phyloP scores from a whole-genome alignment of 2,797 vertebrate genomes.

The Dendrocincla tyrannina region DNA sequence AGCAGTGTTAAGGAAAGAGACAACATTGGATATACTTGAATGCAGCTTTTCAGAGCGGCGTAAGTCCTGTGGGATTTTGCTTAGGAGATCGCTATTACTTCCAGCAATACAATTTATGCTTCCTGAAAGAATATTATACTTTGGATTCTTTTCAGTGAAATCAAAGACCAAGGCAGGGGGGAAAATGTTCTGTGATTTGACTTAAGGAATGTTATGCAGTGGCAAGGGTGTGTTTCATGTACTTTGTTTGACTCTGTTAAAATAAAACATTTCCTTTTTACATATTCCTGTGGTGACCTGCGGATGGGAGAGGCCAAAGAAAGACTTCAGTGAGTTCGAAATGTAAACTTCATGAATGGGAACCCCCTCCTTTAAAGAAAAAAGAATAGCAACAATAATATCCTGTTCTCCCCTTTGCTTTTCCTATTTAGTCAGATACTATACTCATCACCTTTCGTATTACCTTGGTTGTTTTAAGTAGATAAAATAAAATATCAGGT shows the following conservation, averaged over 20 bases:
- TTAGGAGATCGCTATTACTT: slow-evolving; percentile 70
- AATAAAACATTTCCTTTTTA: slow-evolving; percentile 58
- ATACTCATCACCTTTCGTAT: rapidly evolving
- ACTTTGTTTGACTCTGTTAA: slow-evolving; percentile 22
- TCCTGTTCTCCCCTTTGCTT: not conserved
- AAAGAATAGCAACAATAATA: not conserved
- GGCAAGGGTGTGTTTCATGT: slow-evolving; percentile 30
- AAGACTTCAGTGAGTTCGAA: not conserved
- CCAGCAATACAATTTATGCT: slow-evolving; percentile 67
- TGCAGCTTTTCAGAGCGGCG: slow-evolving; percentile 42
- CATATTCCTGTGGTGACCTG: not conserved
- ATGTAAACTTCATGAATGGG: not conserved
- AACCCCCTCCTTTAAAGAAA: not conserved
- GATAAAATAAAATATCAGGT: not conserved
- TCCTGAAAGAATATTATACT: slow-evolving; percentile 67
- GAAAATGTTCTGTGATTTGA: slow-evolving; percentile 10
- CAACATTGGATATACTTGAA: slow-evolving; percentile 21
- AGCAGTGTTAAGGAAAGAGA: not conserved
- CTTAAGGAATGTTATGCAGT: slow-evolving; percentile 21
- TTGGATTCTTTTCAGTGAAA: slow-evolving; percentile 23
- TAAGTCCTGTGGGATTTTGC: slow-evolving; percentile 39
- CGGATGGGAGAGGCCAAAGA: not conserved
- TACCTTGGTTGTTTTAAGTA: not conserved
- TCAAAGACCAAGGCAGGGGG: not conserved
- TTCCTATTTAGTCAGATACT: not conserved